Conservation (phyloP, 2,888 invertebrate genomes). For the Protula sp. region DNA sequence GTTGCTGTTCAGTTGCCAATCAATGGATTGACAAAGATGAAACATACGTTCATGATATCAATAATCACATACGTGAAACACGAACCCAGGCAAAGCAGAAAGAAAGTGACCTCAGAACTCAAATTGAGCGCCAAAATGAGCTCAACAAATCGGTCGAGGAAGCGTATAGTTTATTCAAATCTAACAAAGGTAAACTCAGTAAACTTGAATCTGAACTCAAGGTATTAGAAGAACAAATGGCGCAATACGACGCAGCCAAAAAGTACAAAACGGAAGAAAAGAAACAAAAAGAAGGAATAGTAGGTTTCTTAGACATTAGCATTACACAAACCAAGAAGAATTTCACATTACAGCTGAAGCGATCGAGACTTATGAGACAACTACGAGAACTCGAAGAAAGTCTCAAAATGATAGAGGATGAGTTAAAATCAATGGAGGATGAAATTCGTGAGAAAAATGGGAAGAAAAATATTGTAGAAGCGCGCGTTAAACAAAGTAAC, state of each 20-base stretch:
- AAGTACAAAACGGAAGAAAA: constrained; percentile 34
- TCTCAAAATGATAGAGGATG: constrained; percentile 35
- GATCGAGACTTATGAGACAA: constrained; percentile 38
- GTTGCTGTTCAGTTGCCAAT: constrained; percentile 32
- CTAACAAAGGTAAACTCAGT: constrained; percentile 39
- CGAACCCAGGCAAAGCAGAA: constrained; percentile 33
- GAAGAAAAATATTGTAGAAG: constrained; percentile 32
- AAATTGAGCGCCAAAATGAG: constrained; percentile 40
- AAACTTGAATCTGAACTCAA: constrained; percentile 39
- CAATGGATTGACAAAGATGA: constrained; percentile 46
- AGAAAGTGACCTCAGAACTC: constrained; percentile 32
- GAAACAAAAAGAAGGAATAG: constrained; percentile 46
- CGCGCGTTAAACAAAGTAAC: constrained; percentile 34
- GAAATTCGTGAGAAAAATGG: constrained; percentile 37
- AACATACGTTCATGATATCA: constrained; percentile 43
- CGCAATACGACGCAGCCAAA: constrained; percentile 30
- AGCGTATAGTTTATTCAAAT: constrained; percentile 36
- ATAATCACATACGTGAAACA: constrained; percentile 40
- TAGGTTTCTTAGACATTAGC: constrained; percentile 46
- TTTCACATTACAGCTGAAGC: constrained; percentile 43
- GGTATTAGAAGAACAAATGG: constrained; percentile 36
- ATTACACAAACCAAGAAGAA: constrained; percentile 46
- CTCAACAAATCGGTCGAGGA: constrained; percentile 38
- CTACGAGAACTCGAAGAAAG: constrained; percentile 38
- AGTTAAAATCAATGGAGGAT: constrained; percentile 34